A percentile compares a stretch with the other conserved stretches of the same genome.
Evolutionary conservation across 37 sponge, comb jelly and placozoan species (phyloP).

Genomic region (Ephydatia muelleri): DNA sequence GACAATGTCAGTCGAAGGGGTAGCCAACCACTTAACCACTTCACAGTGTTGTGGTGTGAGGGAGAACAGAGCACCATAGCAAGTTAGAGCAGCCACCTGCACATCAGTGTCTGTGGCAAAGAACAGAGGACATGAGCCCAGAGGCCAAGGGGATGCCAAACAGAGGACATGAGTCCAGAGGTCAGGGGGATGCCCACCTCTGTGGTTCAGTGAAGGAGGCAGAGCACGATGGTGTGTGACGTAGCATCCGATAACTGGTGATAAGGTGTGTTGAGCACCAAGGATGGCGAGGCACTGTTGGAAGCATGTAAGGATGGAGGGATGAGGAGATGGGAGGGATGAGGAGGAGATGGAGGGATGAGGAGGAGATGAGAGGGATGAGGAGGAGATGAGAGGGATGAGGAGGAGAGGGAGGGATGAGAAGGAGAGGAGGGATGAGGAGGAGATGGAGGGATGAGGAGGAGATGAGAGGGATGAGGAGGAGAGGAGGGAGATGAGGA

Average conservation of each 20-base stretch:
- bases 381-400: no score
- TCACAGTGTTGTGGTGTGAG: slow-evolving; percentile 36
- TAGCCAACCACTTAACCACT: slow-evolving; percentile 57
- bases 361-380: not conserved
- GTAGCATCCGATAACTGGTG: slow-evolving; percentile 42
- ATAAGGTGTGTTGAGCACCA: slow-evolving; percentile 64
- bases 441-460: no score
- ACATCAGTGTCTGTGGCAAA: slow-evolving; percentile 47
- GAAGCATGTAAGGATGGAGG: not conserved
- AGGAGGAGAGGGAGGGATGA: not conserved
- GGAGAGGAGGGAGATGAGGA: not conserved
- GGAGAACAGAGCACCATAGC: slow-evolving; percentile 63
- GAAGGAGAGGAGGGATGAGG: no score
- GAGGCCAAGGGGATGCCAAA: not conserved
- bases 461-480: not conserved
- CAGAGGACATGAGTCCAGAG: not conserved
- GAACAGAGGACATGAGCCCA: not conserved
- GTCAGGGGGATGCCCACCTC: slow-evolving; percentile 18
- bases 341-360: not conserved
- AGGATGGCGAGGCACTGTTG: no score
- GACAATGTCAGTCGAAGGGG: slow-evolving; percentile 34
- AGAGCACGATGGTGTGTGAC: slow-evolving; percentile 6
- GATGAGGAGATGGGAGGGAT: not conserved
- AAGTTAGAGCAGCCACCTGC: slow-evolving; percentile 60
- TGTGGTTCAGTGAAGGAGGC: slow-evolving; percentile 13